A percentile compares a stretch with the other conserved stretches of the same genome.
Conservation (phyloP, 2,888 invertebrate genomes). For the Eupithecia abbreviata region DNA sequence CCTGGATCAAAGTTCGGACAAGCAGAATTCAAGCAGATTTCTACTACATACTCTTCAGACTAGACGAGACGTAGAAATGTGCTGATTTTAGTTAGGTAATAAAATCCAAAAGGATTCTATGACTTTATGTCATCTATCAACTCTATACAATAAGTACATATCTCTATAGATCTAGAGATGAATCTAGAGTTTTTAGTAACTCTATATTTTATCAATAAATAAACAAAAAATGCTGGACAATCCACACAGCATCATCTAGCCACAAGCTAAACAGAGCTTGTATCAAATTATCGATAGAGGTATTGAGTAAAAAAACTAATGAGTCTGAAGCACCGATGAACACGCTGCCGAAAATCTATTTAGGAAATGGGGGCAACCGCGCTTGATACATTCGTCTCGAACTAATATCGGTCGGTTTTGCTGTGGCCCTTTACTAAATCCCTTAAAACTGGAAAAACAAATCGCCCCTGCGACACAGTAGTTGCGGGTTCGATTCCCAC, state of each 20-base stretch:
- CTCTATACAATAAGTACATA: neutral
- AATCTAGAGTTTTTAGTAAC: no score
- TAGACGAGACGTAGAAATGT: neutral
- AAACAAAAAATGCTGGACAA: no score
- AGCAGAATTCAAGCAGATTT: no score
- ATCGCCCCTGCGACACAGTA: no score
- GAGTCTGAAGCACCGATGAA: conserved; percentile 13
- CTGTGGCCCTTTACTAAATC: neutral
- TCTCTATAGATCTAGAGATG: neutral
- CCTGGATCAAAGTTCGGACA: no score
- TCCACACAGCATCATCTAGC: no score
- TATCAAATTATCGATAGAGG: no score
- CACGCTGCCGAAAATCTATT: conserved; percentile 29
- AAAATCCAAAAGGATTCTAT: neutral
- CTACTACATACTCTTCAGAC: no score
- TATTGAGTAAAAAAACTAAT: neutral
- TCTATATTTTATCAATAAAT: no score
- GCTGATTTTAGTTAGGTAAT: neutral
- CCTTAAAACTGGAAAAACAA: no score
- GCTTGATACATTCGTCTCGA: conserved; percentile 21
- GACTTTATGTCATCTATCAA: neutral
- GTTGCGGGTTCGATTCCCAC: no score
- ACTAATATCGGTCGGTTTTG: neutral
- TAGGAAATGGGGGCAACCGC: conserved; percentile 31
- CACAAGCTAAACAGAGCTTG: no score